Base-by-base conservation (phyloP, 2,113 vertebrate genomes). In the Suricata suricatta region DNA sequence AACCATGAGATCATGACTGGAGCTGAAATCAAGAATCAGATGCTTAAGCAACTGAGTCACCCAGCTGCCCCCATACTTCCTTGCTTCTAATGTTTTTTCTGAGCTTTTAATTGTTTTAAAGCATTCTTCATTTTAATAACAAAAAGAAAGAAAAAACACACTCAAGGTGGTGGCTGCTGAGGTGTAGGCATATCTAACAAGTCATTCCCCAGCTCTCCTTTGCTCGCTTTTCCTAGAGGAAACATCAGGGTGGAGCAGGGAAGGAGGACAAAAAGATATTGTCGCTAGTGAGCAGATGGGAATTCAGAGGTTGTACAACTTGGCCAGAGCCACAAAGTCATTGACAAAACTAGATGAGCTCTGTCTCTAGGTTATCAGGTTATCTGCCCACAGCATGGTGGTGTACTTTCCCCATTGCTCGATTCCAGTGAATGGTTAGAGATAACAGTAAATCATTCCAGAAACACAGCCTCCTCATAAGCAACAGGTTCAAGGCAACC, bases 91-190 rank as follows among this genome's bases (percentile, higher is more conserved):
- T n/a, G 57, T 25, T 95, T 79, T 25, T 95, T 79, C 38, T 91
- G 77, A 91, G 72, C 6, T 95, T 90, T 71, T 77, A 38, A n/a
- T 44, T 95, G 60, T 72, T 33, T 3, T 17, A 47, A 41, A 88
- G 77, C 54, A 68, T 14, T 15, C 80, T 44, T 89, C 86, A 47
- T 90, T 97, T 90, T 84, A 76, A 87, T 84, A 93, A 82, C 6
- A 47, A 94, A 95, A 97, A 74, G 11, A n/a, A n/a, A 69, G 60
- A 44, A n/a, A n/a, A 17, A 68, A 66, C 9, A 15, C 21, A 88
- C 23, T 12, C 35, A 29, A 27, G 14, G 27, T 71, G 35, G 66
- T 13, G 52, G 63, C 54, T 86, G 44, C 33, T 91, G 76, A 90
- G 88, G 57, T 71, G 38, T 77, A 88, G 80, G 57, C 10, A 14